Base-by-base conservation (phyloP, 1,140 invertebrate genomes). In the Calephelis nemesis region DNA sequence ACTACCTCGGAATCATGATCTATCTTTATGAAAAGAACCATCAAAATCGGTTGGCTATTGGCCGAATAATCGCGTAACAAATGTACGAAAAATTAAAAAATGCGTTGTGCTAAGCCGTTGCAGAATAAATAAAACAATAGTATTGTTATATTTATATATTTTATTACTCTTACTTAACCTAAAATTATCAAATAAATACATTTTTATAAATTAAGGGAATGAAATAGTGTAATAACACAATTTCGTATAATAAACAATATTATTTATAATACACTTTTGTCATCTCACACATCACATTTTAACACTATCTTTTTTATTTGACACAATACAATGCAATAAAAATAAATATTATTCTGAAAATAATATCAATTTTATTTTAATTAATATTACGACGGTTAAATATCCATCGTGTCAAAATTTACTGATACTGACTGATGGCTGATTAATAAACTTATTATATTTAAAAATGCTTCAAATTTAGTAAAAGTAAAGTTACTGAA, bases 181-280 rank as follows among this genome's bases (percentile, higher is more conserved):
- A 11, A 54, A 19, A 19, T n/a, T 15, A 54, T 30, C 4, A 54
- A 19, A 54, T 54, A 54, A 54, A 30, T 54, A 54, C 9, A 30
- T 54, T 19, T 19, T 54, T 10, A 19, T 19, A 54, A 54, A 19
- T 54, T 15, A 54, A 54, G 19, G 50, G 50, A 54, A 54, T 54
- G 50, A 54, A 54, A 54, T 54, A 5, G 15, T 54, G 50, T 11
- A 19, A 9, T 54, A 19, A 54, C 15, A 54, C 50, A 54, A 30
- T 54, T 71, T 71, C 45, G 60, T 72, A 75, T 78, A 72, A 74
- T 63, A 68, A 68, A 68, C 69, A 69, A 77, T 71, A 81, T 81
- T 79, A 74, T 54, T 30, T 69, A 10, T 50, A 54, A 54, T 54
- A 54, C 52, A 54, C 52, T 9, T 19, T 30, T 19, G 11, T 5